Base-by-base conservation (phyloP, 2,797 vertebrate species). In the Phataginus tricuspis region DNA sequence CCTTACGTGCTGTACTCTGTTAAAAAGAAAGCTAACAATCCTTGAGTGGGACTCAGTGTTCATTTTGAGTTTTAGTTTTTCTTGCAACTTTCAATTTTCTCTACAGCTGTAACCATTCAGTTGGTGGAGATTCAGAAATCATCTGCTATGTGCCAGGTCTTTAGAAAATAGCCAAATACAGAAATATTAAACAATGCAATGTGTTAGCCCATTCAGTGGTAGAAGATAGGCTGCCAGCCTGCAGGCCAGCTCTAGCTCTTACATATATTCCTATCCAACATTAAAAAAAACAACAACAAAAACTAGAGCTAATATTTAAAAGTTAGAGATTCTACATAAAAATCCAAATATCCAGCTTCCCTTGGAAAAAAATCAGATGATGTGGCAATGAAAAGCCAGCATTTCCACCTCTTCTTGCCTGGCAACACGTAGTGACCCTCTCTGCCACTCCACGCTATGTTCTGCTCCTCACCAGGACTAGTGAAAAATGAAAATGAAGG, bases 81-180 rank as follows among this genome's bases (percentile, higher is more conserved):
- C 57, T 90, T 15, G 1, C 19, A 59, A 90, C 69, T 88, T 90
- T 92, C 90, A 57, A n/a, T 82, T 94, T 92, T 83, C 59, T 63
- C 49, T 13, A n/a, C 11, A 80, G 66, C 63, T 78, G 15, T n/a
- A 75, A 86, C 39, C 18, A 53, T 63, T 69, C 59, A 80, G 51
- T 95, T 89, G 49, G 53, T 64, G 45, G 42, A 75, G 19, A 91
- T 57, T 88, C 57, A 92, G 25, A 95, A 84, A 95, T 90, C 11
- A 59, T 37, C 23, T 80, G 19, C 23, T 59, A 34, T 25, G 15
- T 42, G 18, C 63, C 59, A 90, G 59, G 57, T 37, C 53, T 84
- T 94, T 80, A 92, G 77, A 61, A 93, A 95, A 89, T 4, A 55
- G 23, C 2, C 64, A 88, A 64, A 69, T 45, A n/a, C 25, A 79